Base-by-base conservation (phyloP, 37 sponge, comb jelly and placozoan species). In the Axinella damicornis region DNA sequence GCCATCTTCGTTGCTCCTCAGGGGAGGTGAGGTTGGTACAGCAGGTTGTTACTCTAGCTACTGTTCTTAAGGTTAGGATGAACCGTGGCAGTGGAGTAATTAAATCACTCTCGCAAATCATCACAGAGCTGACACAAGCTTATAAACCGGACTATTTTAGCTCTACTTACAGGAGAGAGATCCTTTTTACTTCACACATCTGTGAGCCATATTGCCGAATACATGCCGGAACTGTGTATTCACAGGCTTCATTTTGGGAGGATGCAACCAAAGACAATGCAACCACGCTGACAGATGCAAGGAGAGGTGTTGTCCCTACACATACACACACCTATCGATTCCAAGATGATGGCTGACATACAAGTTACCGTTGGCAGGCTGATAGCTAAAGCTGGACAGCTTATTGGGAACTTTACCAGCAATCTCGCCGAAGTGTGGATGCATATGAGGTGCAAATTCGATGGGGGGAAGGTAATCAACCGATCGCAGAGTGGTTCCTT, bases 1-100 rank as follows among this genome's bases (percentile, higher is more conserved):
- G 96, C 96, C 14, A 78, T 93, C 65, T 96, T 96, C 53, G 76
- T 96, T 83, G 96, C 87, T 9, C 96, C 96, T 18, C 91, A 93
- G 15, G 96, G 96, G 78, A 90, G 91, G 96, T 96, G 19, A 60
- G 85, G 46, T 46, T 9, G 46, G 4, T 46, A 46, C 6, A n/a
- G n/a, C n/a, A n/a, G 4, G 9, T 46, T 46, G 46, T 46, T 4
- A 9, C 46, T 46, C 6, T 46, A 46, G 9, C 4, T 9, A 46
- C 4, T 46, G 9, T 46, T 4, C 46, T 9, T 9, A 46, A 9
- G 46, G 46, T 46, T 46, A n/a, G n/a, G n/a, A n/a, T n/a, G n/a
- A n/a, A n/a, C n/a, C n/a, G n/a, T n/a, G n/a, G n/a, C n/a, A n/a
- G n/a, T n/a, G n/a, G n/a, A n/a, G n/a, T n/a, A n/a, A n/a, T n/a